phyloP scores from a whole-genome alignment of 2,113 vertebrate genomes.

The Xiphophorus couchianus region DNA sequence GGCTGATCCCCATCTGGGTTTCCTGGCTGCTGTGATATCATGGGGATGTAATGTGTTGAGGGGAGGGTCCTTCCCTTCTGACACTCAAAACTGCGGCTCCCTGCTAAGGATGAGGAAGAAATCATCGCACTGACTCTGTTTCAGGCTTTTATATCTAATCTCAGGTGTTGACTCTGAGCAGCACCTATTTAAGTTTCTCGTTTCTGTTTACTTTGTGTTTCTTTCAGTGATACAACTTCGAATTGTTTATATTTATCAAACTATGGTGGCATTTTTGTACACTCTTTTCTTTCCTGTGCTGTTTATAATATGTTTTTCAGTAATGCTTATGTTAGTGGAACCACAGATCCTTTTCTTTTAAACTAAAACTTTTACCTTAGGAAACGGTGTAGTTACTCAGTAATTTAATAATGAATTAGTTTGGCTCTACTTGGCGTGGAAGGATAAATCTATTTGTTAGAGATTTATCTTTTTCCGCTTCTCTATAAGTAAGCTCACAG shows the following conservation, averaged over 20 bases:
- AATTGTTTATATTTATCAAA: slow-evolving; percentile 30
- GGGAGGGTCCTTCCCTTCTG: slow-evolving; percentile 30
- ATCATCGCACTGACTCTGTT: slow-evolving; percentile 10
- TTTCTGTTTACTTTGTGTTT: slow-evolving; percentile 1
- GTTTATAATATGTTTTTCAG: not conserved
- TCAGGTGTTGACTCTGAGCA: slow-evolving; percentile 30
- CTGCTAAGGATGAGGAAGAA: slow-evolving; percentile 30
- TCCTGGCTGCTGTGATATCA: slow-evolving; percentile 80
- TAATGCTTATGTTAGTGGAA: not conserved
- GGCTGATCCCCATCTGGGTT: slow-evolving; percentile 73
- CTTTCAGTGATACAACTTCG: slow-evolving; percentile 5
- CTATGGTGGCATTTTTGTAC: not conserved
- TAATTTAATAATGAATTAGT: not conserved
- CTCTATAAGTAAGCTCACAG: not conserved
- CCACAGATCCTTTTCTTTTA: too few relatives aligned
- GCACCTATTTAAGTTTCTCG: slow-evolving; percentile 50
- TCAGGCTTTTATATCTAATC: slow-evolving; percentile 54
- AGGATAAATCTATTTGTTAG: not conserved
- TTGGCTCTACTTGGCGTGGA: not conserved
- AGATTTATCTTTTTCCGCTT: not conserved
- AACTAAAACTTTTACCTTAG: not conserved
- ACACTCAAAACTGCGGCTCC: slow-evolving; percentile 32
- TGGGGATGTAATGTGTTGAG: slow-evolving; percentile 58
- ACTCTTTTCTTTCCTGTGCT: not conserved
- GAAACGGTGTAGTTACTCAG: not conserved